A percentile compares a stretch with the other conserved stretches of the same genome.
These are phyloP conservation scores for Kryptolebias marmoratus DNA, from an alignment of 2,113 vertebrate genomes.

Conservation along the genomic window DNA sequence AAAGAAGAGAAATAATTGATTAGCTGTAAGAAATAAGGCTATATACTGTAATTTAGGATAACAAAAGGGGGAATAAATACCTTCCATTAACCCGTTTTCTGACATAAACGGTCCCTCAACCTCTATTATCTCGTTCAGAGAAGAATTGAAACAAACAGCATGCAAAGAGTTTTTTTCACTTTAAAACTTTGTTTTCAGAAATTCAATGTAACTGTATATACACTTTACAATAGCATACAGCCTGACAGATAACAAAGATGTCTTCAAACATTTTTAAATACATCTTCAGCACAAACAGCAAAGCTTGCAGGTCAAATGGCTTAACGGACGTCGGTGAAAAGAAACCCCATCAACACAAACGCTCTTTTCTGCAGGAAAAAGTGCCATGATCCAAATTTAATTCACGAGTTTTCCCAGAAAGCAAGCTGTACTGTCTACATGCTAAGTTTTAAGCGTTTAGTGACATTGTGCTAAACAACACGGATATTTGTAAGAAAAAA, in stretches of 20 bases:
- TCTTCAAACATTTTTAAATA: constrained; percentile 91
- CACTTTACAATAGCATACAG: constrained; percentile 95
- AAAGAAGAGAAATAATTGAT: no score
- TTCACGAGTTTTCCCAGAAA: constrained; percentile 90
- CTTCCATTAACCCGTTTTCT: no score
- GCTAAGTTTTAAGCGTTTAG: constrained; percentile 91
- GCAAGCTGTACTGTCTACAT: constrained; percentile 95
- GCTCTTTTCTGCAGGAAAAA: constrained; percentile 91
- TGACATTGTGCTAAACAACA: constrained; percentile 94
- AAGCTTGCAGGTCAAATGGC: constrained; percentile 92
- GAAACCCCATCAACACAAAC: constrained; percentile 55
- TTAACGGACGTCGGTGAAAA: constrained; percentile 67
- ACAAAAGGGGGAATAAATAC: neutral
- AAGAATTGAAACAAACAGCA: constrained; percentile 69
- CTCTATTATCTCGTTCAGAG: neutral
- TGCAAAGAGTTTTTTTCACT: constrained; percentile 60
- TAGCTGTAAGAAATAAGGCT: no score
- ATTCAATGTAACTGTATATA: constrained; percentile 90
- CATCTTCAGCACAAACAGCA: constrained; percentile 90
- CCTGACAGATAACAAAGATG: constrained; percentile 88
- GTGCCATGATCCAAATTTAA: constrained; percentile 88
- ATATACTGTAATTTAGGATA: no score
- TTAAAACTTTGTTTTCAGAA: constrained; percentile 82
- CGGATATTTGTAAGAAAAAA: constrained; percentile 90
- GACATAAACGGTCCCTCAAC: neutral